Evolutionary conservation across 2,797 vertebrate species (phyloP).

Genomic region (Neomorphus geoffroyi): DNA sequence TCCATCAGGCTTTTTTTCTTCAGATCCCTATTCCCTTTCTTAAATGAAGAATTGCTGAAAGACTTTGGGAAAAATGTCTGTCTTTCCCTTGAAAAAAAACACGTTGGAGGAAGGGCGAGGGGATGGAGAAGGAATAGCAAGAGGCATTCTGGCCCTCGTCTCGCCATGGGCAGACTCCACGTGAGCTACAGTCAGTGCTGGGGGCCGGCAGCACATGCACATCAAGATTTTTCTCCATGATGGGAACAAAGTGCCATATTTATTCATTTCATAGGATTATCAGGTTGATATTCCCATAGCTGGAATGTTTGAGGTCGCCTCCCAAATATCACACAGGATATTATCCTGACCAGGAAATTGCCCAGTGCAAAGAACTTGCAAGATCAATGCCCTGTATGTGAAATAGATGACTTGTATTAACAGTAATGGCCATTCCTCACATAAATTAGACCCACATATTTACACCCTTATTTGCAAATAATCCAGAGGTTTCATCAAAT

Average conservation of each 20-base stretch:
- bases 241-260: background rate
- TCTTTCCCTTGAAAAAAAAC: background rate
- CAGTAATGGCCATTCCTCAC: background rate
- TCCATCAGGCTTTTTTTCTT: background rate
- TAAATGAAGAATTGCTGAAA: background rate
- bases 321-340: background rate
- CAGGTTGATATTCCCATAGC: background rate
- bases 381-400: background rate
- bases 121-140: background rate
- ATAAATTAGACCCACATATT: background rate
- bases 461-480: background rate
- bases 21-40: background rate
- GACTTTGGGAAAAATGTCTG: background rate
- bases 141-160: background rate
- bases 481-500: background rate
- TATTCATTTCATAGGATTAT: background rate
- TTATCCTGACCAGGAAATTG: accelerated
- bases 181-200: accelerated
- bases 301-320: background rate
- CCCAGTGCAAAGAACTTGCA: accelerated
- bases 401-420: background rate
- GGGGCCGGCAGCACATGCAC: background rate
- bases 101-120: background rate
- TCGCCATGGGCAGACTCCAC: accelerated
- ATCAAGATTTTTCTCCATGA: background rate